A percentile compares a stretch with the other conserved stretches of the same genome.
phyloP scores from a whole-genome alignment of 2,113 vertebrate species.

The Vombatus ursinus region DNA sequence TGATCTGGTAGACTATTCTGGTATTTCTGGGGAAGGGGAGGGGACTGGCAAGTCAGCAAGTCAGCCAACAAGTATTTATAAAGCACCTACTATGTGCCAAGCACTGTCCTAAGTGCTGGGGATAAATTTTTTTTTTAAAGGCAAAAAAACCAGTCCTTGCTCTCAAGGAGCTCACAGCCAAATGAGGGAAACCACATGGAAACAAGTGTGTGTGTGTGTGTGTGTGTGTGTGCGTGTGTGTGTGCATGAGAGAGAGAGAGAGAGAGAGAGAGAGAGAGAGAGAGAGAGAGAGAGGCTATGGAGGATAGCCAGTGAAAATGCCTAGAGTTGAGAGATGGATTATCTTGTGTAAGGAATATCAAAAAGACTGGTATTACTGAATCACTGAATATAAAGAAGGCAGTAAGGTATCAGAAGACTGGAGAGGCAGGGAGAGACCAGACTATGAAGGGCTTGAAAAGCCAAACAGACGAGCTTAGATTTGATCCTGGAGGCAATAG shows the following conservation, averaged over 20 bases:
- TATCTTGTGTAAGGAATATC: neutral
- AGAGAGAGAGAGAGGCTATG: too few species aligned
- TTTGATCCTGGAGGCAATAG: neutral
- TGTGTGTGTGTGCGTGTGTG: too few species aligned
- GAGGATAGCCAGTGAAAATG: neutral
- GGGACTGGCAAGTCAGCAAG: neutral
- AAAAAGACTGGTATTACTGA: neutral
- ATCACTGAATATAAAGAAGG: neutral
- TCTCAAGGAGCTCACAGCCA: neutral
- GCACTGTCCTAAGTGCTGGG: neutral
- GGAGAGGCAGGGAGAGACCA: neutral
- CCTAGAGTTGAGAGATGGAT: neutral
- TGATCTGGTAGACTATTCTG: neutral
- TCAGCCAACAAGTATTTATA: neutral
- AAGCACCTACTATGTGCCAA: neutral
- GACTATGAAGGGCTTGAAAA: neutral
- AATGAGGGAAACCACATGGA: neutral
- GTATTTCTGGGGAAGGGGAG: neutral
- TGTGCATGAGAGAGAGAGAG: too few species aligned
- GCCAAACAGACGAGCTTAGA: neutral
- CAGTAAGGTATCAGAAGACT: neutral
- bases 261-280: too few species aligned
- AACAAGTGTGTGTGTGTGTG: neutral
- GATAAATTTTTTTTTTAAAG: neutral
- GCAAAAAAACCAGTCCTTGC: neutral